These are phyloP conservation scores for Nesometra sesokonis DNA, from an alignment of 35 echinoderm and acorn worm species.

Conservation along the genomic window DNA sequence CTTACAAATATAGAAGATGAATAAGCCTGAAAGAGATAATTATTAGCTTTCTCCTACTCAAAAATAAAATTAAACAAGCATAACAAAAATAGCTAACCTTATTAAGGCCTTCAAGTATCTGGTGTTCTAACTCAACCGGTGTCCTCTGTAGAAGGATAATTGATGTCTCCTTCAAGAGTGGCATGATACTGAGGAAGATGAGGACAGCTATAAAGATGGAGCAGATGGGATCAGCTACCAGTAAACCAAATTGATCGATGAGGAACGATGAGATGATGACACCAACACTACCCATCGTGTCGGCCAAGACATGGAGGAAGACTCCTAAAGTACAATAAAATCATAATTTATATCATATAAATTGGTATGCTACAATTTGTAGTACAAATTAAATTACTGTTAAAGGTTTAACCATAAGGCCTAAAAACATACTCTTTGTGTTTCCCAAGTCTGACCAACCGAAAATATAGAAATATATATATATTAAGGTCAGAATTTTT, in stretches of 20 bases:
- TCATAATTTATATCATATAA: too few relatives aligned
- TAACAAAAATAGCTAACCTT: constrained; percentile 38
- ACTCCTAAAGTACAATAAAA: constrained; percentile 42
- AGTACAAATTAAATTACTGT: too few relatives aligned
- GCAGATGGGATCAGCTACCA: constrained; percentile 88
- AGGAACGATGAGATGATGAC: constrained; percentile 92
- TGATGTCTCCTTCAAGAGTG: constrained; percentile 75
- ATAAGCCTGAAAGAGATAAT: too few relatives aligned
- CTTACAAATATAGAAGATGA: too few relatives aligned
- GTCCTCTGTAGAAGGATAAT: constrained; percentile 89
- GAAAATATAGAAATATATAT: too few relatives aligned
- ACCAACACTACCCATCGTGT: constrained; percentile 92
- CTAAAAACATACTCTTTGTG: too few relatives aligned
- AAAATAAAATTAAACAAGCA: neutral
- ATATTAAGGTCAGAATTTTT: too few relatives aligned
- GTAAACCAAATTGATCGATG: constrained; percentile 89
- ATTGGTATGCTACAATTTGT: too few relatives aligned
- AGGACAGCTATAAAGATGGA: constrained; percentile 87
- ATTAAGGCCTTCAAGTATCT: constrained; percentile 57
- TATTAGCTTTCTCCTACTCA: too few relatives aligned
- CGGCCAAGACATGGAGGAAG: constrained; percentile 83
- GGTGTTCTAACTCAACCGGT: constrained; percentile 54
- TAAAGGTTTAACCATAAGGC: too few relatives aligned
- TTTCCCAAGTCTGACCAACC: too few relatives aligned
- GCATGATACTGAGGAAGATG: constrained; percentile 83